phyloP scores from a whole-genome alignment of 2,113 vertebrate genomes.

The Microtus ochrogaster region DNA sequence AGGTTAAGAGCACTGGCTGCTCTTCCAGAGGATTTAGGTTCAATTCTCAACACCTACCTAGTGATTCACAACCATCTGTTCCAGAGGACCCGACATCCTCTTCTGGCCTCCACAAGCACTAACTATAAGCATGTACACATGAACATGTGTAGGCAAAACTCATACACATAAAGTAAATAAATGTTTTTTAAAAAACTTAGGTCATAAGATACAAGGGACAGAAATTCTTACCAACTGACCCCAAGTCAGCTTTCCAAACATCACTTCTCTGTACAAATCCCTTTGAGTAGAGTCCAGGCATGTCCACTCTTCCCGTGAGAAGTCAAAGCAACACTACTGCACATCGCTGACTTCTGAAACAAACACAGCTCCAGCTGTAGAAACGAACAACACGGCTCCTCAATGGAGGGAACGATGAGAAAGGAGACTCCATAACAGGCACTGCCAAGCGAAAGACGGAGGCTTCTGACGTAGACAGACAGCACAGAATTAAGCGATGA shows the following conservation, averaged over 20 bases:
- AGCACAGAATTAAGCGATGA: not conserved
- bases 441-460: not conserved
- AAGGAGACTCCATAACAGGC: not conserved
- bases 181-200: not conserved
- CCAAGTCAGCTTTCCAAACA: not conserved
- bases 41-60: not conserved
- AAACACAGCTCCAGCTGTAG: not conserved
- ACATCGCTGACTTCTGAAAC: not conserved
- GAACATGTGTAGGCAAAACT: too few relatives aligned
- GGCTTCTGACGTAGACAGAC: not conserved
- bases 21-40: not conserved
- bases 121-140: not conserved
- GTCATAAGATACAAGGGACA: not conserved
- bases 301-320: conserved; percentile 15
- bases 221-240: not conserved
- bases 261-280: not conserved
- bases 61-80: not conserved
- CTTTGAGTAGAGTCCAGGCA: not conserved
- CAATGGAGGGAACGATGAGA: not conserved
- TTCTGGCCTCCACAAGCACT: not conserved
- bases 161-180: not conserved
- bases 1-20: not conserved
- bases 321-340: not conserved
- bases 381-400: conserved; percentile 11
- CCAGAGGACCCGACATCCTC: not conserved